Evolutionary conservation across 2,113 vertebrate genomes (phyloP).

Genomic region (Cichladusa arquata): DNA sequence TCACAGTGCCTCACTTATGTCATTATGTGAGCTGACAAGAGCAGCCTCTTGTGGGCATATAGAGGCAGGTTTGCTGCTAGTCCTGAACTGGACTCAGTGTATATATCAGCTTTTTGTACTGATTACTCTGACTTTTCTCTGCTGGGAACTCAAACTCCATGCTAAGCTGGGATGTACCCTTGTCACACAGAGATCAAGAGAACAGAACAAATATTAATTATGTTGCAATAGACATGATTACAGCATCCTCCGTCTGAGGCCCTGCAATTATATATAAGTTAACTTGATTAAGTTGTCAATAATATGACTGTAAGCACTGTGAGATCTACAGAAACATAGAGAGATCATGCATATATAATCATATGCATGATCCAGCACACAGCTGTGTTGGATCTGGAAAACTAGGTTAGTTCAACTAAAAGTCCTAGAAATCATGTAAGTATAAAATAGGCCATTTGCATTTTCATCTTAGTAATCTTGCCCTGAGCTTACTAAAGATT

Average conservation of each 20-base stretch:
- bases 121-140: background rate
- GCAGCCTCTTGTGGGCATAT: background rate
- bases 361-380: background rate
- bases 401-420: background rate
- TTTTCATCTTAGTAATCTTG: background rate
- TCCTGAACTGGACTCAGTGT: background rate
- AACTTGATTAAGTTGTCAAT: background rate
- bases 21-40: background rate
- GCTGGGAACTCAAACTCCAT: background rate
- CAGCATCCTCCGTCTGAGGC: background rate
- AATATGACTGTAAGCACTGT: background rate
- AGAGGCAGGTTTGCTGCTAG: background rate
- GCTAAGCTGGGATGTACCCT: background rate
- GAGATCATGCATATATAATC: no score
- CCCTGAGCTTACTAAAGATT: background rate
- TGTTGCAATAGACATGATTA: background rate
- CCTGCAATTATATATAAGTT: background rate
- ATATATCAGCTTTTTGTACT: background rate
- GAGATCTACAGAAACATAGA: background rate
- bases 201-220: background rate
- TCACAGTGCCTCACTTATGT: background rate
- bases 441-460: background rate
- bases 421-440: background rate
- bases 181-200: background rate
- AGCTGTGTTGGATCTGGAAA: background rate